phyloP scores from a whole-genome alignment of 2,113 vertebrate genomes.

The Pterophyllum scalare region DNA sequence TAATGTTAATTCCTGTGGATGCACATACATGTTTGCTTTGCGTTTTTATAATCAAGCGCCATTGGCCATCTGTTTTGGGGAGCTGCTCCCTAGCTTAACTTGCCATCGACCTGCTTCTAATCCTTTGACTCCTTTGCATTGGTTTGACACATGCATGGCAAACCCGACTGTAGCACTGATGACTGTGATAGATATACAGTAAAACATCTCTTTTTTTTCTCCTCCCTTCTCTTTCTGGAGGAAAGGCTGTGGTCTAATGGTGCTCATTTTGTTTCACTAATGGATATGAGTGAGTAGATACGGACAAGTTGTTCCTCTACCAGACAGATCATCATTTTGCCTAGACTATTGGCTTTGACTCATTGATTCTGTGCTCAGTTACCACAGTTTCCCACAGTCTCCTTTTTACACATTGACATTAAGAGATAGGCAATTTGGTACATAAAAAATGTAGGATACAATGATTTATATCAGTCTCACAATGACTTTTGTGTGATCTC shows the following conservation, averaged over 20 bases:
- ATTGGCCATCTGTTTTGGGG: slow-evolving; percentile 38
- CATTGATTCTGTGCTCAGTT: background rate
- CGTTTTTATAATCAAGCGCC: slow-evolving; percentile 36
- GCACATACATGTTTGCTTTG: slow-evolving; percentile 4
- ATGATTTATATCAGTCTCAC: background rate
- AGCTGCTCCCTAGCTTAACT: slow-evolving; percentile 22
- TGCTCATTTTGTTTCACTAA: slow-evolving; percentile 1
- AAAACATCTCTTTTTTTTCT: background rate
- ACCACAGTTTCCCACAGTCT: background rate
- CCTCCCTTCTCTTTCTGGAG: background rate
- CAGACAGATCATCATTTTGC: background rate
- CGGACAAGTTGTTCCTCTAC: slow-evolving; percentile 20
- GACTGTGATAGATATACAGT: background rate
- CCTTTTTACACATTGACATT: background rate
- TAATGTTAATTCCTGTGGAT: background rate
- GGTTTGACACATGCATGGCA: slow-evolving; percentile 13
- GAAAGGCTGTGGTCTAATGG: background rate
- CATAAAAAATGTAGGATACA: background rate
- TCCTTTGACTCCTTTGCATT: slow-evolving; percentile 12
- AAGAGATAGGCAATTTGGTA: slow-evolving; percentile 12
- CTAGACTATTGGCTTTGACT: background rate
- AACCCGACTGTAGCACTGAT: background rate
- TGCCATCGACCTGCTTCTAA: slow-evolving; percentile 41
- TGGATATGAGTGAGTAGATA: background rate
- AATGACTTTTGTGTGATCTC: background rate